These are phyloP conservation scores for Perodicticus potto DNA, from an alignment of 2,797 vertebrate genomes.

Conservation along the genomic window DNA sequence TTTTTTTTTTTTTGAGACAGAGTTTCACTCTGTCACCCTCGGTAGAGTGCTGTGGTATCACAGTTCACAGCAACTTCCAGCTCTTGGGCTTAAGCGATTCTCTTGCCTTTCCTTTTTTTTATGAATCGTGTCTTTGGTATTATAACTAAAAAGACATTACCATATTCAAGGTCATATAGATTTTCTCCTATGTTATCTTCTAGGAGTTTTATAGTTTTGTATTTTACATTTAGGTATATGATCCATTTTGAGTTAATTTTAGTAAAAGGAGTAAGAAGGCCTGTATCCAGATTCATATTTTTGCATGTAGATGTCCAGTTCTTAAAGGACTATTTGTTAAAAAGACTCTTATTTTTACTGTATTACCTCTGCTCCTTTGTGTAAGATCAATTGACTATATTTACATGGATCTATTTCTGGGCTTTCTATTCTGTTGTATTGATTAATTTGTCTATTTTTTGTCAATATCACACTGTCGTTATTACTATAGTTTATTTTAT, in stretches of 20 bases:
- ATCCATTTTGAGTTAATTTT: constrained; percentile 17
- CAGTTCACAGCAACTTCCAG: no score
- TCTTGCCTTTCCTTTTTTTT: not conserved
- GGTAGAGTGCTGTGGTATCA: no score
- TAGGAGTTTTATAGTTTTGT: not conserved
- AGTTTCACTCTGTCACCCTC: no score
- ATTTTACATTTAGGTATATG: not conserved
- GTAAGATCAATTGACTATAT: not conserved
- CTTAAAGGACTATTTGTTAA: constrained; percentile 25
- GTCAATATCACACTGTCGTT: not conserved
- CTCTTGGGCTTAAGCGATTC: no score
- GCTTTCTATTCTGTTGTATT: not conserved
- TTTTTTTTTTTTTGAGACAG: not conserved
- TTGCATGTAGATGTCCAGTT: not conserved
- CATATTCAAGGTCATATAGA: not conserved
- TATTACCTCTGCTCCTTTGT: constrained; percentile 29
- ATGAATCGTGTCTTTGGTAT: not conserved
- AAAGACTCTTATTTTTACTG: not conserved
- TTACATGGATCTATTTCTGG: not conserved
- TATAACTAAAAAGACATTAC: not conserved
- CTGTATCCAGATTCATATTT: not conserved
- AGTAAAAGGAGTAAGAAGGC: not conserved
- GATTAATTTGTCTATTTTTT: constrained; percentile 14
- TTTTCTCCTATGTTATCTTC: not conserved
- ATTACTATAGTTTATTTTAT: not conserved